phyloP scores from a whole-genome alignment of 2,797 vertebrate species.

The Paedocypris micromegethes region DNA sequence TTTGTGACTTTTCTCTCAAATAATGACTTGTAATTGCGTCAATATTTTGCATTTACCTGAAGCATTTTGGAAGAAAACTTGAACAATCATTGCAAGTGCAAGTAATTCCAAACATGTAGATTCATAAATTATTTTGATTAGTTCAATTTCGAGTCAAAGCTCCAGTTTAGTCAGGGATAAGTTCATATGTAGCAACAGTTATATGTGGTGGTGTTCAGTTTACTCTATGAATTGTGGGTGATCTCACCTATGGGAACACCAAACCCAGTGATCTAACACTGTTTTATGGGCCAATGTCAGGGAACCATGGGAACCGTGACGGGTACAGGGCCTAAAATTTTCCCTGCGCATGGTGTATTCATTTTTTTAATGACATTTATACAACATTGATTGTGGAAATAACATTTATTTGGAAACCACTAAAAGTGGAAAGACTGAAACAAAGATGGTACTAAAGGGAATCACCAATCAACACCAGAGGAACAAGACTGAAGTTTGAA shows the following conservation, averaged over 20 bases:
- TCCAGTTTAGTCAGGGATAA: too few species aligned
- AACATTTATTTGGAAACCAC: constrained; percentile 39
- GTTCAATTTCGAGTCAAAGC: too few species aligned
- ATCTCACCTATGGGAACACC: constrained; percentile 43
- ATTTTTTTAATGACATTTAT: constrained; percentile 41
- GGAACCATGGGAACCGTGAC: constrained; percentile 10
- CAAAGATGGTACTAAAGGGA: constrained; percentile 17
- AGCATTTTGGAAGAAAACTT: too few species aligned
- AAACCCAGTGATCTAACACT: constrained; percentile 36
- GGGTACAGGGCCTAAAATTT: constrained; percentile 41
- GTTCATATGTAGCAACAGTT: constrained; percentile 4
- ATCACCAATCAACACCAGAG: constrained; percentile 33
- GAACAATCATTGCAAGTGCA: too few species aligned
- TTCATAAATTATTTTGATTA: too few species aligned
- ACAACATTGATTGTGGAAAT: constrained; percentile 45
- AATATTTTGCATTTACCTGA: too few species aligned
- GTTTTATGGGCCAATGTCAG: constrained; percentile 18
- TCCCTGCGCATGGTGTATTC: constrained; percentile 28
- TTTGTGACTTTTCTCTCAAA: too few species aligned
- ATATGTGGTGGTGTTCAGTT: constrained; percentile 16
- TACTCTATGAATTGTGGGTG: constrained; percentile 21
- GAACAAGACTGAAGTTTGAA: constrained; percentile 19
- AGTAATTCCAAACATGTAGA: too few species aligned
- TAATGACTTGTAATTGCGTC: too few species aligned
- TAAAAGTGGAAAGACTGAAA: constrained; percentile 32